phyloP scores from a whole-genome alignment of 1,140 invertebrate genomes.

The Scaptomyza montana region DNA sequence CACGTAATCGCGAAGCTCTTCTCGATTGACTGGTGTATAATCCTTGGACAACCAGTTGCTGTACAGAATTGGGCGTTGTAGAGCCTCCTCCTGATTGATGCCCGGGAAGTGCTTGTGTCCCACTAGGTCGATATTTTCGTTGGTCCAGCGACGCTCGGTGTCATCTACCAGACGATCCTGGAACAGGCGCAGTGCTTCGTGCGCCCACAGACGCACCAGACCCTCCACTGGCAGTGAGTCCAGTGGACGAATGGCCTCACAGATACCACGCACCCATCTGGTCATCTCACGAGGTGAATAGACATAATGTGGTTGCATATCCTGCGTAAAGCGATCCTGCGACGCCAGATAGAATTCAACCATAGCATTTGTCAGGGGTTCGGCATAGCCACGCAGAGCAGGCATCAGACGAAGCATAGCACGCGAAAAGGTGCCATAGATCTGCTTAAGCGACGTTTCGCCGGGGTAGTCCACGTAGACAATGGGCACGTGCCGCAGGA shows the following conservation, averaged over 20 bases:
- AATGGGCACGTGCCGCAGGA: slow-evolving; percentile 97
- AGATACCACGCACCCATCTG: slow-evolving; percentile 99
- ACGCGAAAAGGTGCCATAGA: slow-evolving; percentile 98
- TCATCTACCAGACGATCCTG: slow-evolving; percentile 98
- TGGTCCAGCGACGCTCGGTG: slow-evolving; percentile 97
- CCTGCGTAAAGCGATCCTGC: slow-evolving; percentile 99
- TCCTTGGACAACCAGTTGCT: slow-evolving; percentile 99
- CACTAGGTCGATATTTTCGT: slow-evolving; percentile 98
- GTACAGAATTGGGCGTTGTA: slow-evolving; percentile 94
- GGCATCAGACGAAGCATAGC: slow-evolving; percentile 98
- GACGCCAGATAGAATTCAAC: slow-evolving; percentile 99
- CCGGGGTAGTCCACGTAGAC: slow-evolving; percentile 99
- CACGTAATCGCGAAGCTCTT: slow-evolving; percentile 97
- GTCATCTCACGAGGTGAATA: slow-evolving; percentile 99
- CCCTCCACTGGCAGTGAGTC: slow-evolving; percentile 96
- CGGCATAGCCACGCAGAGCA: slow-evolving; percentile 94
- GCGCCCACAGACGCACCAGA: slow-evolving; percentile 98
- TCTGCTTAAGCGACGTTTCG: slow-evolving; percentile 98
- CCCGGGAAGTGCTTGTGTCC: slow-evolving; percentile 97
- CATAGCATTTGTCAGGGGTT: slow-evolving; percentile 99
- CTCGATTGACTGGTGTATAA: slow-evolving; percentile 97
- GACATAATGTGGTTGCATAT: slow-evolving; percentile 99
- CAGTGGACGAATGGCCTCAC: slow-evolving; percentile 97
- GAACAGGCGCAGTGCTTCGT: slow-evolving; percentile 98
- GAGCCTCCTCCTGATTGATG: slow-evolving; percentile 93